phyloP scores from a whole-genome alignment of 1,140 invertebrate species.

The Aphaenogaster rudis region DNA sequence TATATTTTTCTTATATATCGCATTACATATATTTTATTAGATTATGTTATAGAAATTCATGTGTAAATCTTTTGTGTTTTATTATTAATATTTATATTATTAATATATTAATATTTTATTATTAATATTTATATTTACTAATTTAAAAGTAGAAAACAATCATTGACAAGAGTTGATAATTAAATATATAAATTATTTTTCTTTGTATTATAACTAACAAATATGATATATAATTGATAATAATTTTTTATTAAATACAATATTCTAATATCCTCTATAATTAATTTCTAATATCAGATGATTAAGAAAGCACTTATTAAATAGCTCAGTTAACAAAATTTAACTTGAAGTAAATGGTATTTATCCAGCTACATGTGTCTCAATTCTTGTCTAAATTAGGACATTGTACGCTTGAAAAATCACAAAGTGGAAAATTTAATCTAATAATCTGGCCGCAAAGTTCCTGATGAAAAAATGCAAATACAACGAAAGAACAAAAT shows the following conservation, averaged over 20 bases:
- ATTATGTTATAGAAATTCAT: too few relatives aligned
- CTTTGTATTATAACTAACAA: not conserved
- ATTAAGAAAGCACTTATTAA: not conserved
- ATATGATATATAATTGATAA: not conserved
- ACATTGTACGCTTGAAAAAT: not conserved
- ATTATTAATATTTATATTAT: not conserved
- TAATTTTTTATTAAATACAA: not conserved
- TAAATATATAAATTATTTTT: not conserved
- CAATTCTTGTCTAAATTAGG: constrained; percentile 28
- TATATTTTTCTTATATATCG: not conserved
- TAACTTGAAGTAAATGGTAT: not conserved
- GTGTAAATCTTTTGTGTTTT: not conserved
- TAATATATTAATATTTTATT: not conserved
- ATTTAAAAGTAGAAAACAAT: not conserved
- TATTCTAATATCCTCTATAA: not conserved
- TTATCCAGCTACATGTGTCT: constrained; percentile 53
- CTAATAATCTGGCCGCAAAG: constrained; percentile 51
- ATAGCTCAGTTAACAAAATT: constrained; percentile 29
- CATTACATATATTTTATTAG: not conserved
- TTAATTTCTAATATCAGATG: not conserved
- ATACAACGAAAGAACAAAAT: not conserved
- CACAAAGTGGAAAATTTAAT: constrained; percentile 61
- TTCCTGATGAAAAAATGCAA: not conserved
- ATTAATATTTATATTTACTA: too few relatives aligned
- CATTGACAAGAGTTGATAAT: not conserved